Conservation (phyloP, 2,113 vertebrate species). For the Oryzias curvinotus region DNA sequence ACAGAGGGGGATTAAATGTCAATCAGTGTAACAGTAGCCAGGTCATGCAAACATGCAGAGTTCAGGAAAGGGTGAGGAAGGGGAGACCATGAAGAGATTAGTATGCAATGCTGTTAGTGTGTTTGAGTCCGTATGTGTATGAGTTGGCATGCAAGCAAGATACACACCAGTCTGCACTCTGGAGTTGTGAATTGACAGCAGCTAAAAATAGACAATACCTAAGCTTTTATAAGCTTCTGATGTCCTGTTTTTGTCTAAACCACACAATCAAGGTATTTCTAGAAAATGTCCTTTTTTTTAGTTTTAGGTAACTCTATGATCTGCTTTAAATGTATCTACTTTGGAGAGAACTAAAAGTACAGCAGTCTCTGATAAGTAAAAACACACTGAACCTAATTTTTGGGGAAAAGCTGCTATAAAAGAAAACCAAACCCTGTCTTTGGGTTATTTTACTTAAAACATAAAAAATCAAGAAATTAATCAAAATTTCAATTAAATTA, state of each 20-base stretch:
- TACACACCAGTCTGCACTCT: slow-evolving; percentile 2
- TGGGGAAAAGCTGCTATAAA: too few relatives aligned
- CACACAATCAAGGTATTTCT: not conserved
- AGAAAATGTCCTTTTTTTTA: not conserved
- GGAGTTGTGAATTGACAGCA: slow-evolving; percentile 31
- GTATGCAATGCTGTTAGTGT: slow-evolving; percentile 7
- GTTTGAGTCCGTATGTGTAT: not conserved
- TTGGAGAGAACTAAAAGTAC: too few relatives aligned
- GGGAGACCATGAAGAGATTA: slow-evolving; percentile 40
- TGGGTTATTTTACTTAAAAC: too few relatives aligned
- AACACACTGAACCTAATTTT: too few relatives aligned
- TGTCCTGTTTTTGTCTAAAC: slow-evolving; percentile 1
- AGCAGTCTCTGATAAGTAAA: too few relatives aligned
- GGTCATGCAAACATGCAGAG: slow-evolving; percentile 25
- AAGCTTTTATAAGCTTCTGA: slow-evolving; percentile 13
- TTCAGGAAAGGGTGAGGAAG: slow-evolving; percentile 47
- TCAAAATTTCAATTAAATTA: too few relatives aligned
- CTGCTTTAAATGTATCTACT: too few relatives aligned
- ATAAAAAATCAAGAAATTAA: too few relatives aligned
- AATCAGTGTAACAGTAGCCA: slow-evolving; percentile 21
- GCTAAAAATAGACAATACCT: slow-evolving; percentile 43
- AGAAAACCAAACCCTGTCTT: too few relatives aligned
- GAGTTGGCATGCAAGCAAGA: slow-evolving; percentile 22
- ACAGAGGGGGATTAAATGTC: slow-evolving; percentile 27
- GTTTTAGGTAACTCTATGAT: too few relatives aligned